These are phyloP conservation scores for Fregetta grallaria DNA, from an alignment of 2,113 vertebrate genomes.

Conservation along the genomic window DNA sequence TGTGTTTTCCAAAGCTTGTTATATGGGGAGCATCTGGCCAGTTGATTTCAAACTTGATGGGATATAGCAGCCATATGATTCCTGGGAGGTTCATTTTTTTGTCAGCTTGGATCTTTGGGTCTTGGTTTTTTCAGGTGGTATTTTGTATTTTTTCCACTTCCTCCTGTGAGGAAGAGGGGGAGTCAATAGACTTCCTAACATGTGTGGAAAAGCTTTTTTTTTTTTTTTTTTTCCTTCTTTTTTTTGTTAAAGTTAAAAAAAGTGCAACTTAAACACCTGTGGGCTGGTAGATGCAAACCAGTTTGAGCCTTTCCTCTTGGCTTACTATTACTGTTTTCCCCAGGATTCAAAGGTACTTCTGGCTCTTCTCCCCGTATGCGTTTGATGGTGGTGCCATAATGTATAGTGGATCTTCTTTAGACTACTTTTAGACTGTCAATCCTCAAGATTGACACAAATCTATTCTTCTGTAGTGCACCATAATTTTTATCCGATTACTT, in stretches of 20 bases:
- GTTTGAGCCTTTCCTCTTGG: background rate
- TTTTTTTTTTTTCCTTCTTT: too few species aligned
- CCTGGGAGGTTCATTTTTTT: background rate
- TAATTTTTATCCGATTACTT: background rate
- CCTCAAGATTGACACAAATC: background rate
- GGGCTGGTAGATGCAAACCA: background rate
- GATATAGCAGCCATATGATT: background rate
- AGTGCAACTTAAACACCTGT: background rate
- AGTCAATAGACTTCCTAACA: background rate
- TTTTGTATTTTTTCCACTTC: background rate
- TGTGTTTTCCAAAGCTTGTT: background rate
- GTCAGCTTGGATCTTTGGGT: background rate
- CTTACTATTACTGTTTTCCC: background rate
- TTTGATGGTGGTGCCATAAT: background rate
- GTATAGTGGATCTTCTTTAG: background rate
- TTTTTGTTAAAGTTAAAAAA: background rate
- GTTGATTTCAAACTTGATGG: background rate
- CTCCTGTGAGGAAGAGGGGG: background rate
- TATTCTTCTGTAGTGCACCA: background rate
- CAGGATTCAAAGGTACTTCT: background rate
- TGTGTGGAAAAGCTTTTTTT: background rate
- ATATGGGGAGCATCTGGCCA: background rate
- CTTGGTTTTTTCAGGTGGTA: background rate
- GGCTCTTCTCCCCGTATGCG: background rate
- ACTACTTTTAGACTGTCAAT: background rate